phyloP scores from a whole-genome alignment of 2,888 invertebrate species.

The Himalopsyche anomala region DNA sequence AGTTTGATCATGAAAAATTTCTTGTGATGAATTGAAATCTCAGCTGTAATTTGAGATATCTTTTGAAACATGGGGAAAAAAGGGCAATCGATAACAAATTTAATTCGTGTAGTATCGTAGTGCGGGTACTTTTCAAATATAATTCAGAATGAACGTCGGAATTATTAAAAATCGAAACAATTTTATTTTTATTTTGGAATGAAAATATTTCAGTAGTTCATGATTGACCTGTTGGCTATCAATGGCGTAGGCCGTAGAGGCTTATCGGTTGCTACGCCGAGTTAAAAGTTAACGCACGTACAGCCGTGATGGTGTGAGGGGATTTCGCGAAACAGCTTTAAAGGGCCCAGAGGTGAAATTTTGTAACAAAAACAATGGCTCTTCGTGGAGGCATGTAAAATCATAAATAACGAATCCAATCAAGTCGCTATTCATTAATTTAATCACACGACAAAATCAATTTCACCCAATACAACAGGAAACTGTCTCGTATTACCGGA shows the following conservation, averaged over 20 bases:
- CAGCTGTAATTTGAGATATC: too few species aligned
- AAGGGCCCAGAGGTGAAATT: not conserved
- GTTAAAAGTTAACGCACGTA: not conserved
- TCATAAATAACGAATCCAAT: not conserved
- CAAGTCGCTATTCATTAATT: not conserved
- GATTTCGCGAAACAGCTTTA: not conserved
- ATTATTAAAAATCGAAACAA: too few species aligned
- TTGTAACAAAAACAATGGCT: not conserved
- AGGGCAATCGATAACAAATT: too few species aligned
- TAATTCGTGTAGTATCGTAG: too few species aligned
- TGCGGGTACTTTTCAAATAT: too few species aligned
- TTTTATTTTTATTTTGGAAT: too few species aligned
- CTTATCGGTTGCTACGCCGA: constrained; percentile 5
- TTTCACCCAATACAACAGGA: not conserved
- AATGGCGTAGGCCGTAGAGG: not conserved
- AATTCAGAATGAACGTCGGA: too few species aligned
- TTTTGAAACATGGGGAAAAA: too few species aligned
- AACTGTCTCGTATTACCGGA: not conserved
- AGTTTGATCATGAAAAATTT: too few species aligned
- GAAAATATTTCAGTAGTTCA: too few species aligned
- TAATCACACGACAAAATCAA: not conserved
- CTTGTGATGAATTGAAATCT: too few species aligned
- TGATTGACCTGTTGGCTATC: too few species aligned
- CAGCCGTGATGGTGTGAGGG: not conserved
- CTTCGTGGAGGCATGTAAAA: not conserved